Percentiles rank a stretch among this genome's conserved stretches.
Conservation (phyloP, 2,797 vertebrate species). For the Sebastes miniatus region DNA sequence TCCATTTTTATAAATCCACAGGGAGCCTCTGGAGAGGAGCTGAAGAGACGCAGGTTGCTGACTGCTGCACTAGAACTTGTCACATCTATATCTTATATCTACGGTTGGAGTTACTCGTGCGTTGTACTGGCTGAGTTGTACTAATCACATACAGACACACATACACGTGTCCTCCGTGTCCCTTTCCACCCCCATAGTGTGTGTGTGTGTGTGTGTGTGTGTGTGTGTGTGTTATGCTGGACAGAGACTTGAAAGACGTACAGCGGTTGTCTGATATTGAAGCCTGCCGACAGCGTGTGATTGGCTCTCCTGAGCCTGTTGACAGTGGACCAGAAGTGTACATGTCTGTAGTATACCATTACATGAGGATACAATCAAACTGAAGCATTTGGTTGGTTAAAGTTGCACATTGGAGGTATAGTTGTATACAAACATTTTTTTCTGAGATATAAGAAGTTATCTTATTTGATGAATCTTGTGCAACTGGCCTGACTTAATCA, state of each 20-base stretch:
- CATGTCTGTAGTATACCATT: constrained; percentile 41
- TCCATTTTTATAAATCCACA: rapidly evolving
- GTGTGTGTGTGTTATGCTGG: too few species aligned
- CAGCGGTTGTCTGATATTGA: not conserved
- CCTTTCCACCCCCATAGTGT: not conserved
- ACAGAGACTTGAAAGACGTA: not conserved
- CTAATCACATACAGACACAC: too few species aligned
- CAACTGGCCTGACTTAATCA: not conserved
- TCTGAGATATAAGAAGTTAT: not conserved
- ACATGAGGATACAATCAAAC: constrained; percentile 68
- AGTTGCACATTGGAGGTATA: constrained; percentile 53
- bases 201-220: too few species aligned
- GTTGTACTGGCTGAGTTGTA: too few species aligned
- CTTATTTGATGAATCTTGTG: not conserved
- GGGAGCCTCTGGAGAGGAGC: too few species aligned
- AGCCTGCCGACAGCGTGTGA: constrained; percentile 48
- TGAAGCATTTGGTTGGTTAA: constrained; percentile 73
- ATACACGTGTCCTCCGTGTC: too few species aligned
- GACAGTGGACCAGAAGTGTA: constrained; percentile 10
- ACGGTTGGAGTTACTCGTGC: too few species aligned
- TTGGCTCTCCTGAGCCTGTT: constrained; percentile 3
- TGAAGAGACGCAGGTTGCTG: too few species aligned
- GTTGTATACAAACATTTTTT: constrained; percentile 29
- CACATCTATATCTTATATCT: too few species aligned
- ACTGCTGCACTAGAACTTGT: too few species aligned